Conservation (phyloP, 2,113 vertebrate species). For the Phylloscopus whistleri region DNA sequence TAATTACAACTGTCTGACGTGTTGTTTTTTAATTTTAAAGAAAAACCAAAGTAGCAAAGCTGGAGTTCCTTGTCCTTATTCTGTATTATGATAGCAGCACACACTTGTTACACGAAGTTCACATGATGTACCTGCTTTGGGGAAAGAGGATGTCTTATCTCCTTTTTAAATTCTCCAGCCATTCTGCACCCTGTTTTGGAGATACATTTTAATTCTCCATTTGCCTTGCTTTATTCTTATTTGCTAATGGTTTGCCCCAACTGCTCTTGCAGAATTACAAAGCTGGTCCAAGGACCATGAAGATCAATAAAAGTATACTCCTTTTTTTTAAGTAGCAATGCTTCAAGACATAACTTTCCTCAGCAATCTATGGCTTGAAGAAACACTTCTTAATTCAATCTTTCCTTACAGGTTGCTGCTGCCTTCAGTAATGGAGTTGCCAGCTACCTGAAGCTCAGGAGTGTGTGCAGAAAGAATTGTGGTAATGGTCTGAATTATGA, state of each 20-base stretch:
- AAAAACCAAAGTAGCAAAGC: not conserved
- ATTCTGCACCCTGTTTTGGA: not conserved
- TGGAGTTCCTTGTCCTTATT: not conserved
- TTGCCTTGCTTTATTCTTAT: not conserved
- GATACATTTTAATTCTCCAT: not conserved
- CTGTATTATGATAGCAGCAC: not conserved
- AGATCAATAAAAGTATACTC: not conserved
- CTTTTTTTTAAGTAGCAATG: not conserved
- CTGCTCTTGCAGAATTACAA: not conserved
- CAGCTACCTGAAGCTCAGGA: not conserved
- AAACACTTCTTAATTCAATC: not conserved
- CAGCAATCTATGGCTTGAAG: not conserved
- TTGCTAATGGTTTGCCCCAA: not conserved
- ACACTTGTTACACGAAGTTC: not conserved
- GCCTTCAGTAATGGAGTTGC: not conserved
- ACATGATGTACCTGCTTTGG: not conserved
- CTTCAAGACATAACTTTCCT: not conserved
- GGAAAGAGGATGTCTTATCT: not conserved
- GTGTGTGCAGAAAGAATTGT: not conserved
- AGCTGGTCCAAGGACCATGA: not conserved
- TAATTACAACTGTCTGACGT: constrained; percentile 53
- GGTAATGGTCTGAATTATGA: not conserved
- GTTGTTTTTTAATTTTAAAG: constrained; percentile 53
- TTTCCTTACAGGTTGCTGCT: not conserved
- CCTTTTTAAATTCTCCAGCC: not conserved